Percentiles rank a stretch among this genome's conserved stretches.
Evolutionary conservation across 2,888 invertebrate genomes (phyloP).

Genomic region (Andrena chrysosceles): DNA sequence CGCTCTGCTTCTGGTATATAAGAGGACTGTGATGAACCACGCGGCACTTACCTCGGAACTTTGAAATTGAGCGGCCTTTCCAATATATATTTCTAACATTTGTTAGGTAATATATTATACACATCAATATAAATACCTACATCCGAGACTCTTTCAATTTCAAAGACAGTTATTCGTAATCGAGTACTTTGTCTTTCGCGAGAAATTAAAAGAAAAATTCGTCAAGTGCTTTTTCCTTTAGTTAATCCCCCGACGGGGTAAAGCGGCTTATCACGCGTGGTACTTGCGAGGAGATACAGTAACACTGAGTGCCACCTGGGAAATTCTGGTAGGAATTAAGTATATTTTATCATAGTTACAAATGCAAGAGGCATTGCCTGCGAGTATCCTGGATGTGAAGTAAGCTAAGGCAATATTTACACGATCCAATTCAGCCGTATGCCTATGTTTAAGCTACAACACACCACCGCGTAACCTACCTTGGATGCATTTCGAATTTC

Average conservation of each 20-base stretch:
- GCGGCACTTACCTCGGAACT: too few species aligned
- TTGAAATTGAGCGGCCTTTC: too few species aligned
- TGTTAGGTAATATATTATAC: too few species aligned
- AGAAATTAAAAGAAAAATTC: conserved; percentile 10
- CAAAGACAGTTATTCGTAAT: not conserved
- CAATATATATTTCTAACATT: too few species aligned
- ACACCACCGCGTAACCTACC: not conserved
- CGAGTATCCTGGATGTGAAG: conserved; percentile 53
- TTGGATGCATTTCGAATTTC: not conserved
- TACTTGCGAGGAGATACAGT: conserved; percentile 55
- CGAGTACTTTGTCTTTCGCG: not conserved
- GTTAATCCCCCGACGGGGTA: conserved; percentile 10
- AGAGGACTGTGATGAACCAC: too few species aligned
- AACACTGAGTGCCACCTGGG: conserved; percentile 65
- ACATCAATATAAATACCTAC: too few species aligned
- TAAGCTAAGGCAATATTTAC: conserved; percentile 36
- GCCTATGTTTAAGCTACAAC: not conserved
- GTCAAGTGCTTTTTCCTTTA: conserved; percentile 4
- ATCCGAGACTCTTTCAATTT: too few species aligned
- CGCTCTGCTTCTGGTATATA: too few species aligned
- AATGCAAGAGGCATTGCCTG: conserved; percentile 62
- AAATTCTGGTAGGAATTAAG: conserved; percentile 68
- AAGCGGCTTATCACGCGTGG: conserved; percentile 53
- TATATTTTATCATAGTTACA: conserved; percentile 64
- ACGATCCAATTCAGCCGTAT: not conserved